A percentile compares a stretch with the other conserved stretches of the same genome.
Evolutionary conservation across 2,797 vertebrate genomes (phyloP).

Genomic region (Erethizon dorsatum): DNA sequence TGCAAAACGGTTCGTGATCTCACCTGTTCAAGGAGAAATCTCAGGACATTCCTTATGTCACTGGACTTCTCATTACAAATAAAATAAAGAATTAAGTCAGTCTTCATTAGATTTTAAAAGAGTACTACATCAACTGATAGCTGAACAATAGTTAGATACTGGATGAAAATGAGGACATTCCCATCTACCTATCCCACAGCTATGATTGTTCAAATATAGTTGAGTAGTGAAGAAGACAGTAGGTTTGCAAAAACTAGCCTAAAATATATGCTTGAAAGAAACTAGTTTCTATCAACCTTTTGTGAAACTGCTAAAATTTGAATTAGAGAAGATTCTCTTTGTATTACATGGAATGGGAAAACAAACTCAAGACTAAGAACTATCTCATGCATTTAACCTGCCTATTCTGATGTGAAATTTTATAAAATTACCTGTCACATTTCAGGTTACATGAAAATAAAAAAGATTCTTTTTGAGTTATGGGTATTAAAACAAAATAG

Average conservation of each 20-base stretch:
- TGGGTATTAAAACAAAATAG: conserved; percentile 36
- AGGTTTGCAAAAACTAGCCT: not conserved
- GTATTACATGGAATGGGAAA: not conserved
- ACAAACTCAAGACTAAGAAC: not conserved
- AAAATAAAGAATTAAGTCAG: not conserved
- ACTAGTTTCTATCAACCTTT: not conserved
- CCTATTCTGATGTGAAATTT: conserved; percentile 55
- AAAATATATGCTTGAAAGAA: conserved; percentile 61
- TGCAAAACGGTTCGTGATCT: not conserved
- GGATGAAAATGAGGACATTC: not conserved
- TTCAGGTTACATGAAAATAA: conserved; percentile 37
- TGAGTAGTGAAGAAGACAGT: not conserved
- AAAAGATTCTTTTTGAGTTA: conserved; percentile 44
- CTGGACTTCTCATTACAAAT: not conserved
- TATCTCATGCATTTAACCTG: not conserved
- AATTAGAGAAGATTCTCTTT: conserved; percentile 7
- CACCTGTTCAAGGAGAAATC: not conserved
- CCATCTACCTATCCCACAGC: not conserved
- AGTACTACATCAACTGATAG: not conserved
- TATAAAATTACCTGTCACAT: not conserved
- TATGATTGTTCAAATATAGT: not conserved
- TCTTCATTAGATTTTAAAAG: not conserved
- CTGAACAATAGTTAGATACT: not conserved
- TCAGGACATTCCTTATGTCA: not conserved
- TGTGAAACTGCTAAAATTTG: conserved; percentile 52